Conservation (phyloP, 2,113 vertebrate genomes). For the Phalacrocorax pelagicus region DNA sequence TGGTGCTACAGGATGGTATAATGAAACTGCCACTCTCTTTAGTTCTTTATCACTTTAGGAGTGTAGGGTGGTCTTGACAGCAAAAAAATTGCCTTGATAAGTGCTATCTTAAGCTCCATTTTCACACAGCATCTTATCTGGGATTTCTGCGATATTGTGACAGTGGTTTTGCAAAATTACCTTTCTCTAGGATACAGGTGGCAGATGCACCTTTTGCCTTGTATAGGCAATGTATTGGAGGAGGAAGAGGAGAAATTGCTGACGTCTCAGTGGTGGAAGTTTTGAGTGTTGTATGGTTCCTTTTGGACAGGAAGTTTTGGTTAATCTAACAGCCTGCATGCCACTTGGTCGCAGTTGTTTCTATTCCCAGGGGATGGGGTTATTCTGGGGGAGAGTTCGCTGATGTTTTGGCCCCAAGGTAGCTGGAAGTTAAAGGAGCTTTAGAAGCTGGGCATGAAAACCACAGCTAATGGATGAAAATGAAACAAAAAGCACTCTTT, state of each 20-base stretch:
- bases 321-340: not conserved
- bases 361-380: not conserved
- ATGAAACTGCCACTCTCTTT: not conserved
- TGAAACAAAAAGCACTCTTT: not conserved
- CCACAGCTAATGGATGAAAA: not conserved
- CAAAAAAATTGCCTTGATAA: not conserved
- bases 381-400: not conserved
- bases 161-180: not conserved
- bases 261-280: not conserved
- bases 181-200: not conserved
- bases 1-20: not conserved
- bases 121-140: not conserved
- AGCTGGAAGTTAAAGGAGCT: not conserved
- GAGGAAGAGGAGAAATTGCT: not conserved
- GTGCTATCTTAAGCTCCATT: not conserved
- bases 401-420: not conserved
- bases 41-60: not conserved
- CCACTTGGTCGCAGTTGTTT: not conserved
- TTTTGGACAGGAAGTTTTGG: not conserved
- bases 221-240: not conserved
- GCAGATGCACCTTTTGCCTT: not conserved
- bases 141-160: not conserved
- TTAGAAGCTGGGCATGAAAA: not conserved
- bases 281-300: not conserved
- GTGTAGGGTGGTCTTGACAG: not conserved